Conservation (phyloP, 2,888 invertebrate species). For the Spilarctia lutea region DNA sequence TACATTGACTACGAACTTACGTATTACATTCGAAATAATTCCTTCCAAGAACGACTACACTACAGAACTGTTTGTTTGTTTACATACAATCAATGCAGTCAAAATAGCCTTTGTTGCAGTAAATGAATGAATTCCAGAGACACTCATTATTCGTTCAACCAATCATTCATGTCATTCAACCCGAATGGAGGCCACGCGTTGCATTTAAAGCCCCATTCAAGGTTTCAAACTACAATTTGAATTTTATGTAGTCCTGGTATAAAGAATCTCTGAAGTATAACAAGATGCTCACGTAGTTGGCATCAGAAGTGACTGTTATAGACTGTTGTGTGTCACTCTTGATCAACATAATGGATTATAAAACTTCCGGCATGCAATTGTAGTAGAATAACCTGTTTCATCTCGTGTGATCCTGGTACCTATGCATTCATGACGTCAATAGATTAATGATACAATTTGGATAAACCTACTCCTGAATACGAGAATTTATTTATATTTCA, state of each 20-base stretch:
- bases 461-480: neutral
- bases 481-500: neutral
- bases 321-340: slow-evolving; percentile 52
- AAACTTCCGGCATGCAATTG: slow-evolving; percentile 57
- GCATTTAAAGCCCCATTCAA: slow-evolving; percentile 70
- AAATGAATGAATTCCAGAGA: slow-evolving; percentile 52
- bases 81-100: slow-evolving; percentile 14
- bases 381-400: slow-evolving; percentile 29
- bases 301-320: slow-evolving; percentile 14
- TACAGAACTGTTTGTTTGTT: slow-evolving; percentile 18
- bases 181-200: slow-evolving; percentile 56
- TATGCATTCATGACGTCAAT: slow-evolving; percentile 42
- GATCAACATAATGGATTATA: slow-evolving; percentile 55
- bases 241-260: slow-evolving; percentile 52
- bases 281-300: slow-evolving; percentile 12
- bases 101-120: slow-evolving; percentile 33
- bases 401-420: slow-evolving; percentile 46
- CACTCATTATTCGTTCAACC: slow-evolving; percentile 51
- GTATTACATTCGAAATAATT: slow-evolving; percentile 4
- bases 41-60: slow-evolving; percentile 13
- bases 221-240: slow-evolving; percentile 53
- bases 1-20: neutral
- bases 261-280: slow-evolving; percentile 16
- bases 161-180: slow-evolving; percentile 65
- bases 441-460: slow-evolving; percentile 22